These are phyloP conservation scores for Micropoecilia bifurca DNA, from an alignment of 2,797 vertebrate species.

Conservation along the genomic window DNA sequence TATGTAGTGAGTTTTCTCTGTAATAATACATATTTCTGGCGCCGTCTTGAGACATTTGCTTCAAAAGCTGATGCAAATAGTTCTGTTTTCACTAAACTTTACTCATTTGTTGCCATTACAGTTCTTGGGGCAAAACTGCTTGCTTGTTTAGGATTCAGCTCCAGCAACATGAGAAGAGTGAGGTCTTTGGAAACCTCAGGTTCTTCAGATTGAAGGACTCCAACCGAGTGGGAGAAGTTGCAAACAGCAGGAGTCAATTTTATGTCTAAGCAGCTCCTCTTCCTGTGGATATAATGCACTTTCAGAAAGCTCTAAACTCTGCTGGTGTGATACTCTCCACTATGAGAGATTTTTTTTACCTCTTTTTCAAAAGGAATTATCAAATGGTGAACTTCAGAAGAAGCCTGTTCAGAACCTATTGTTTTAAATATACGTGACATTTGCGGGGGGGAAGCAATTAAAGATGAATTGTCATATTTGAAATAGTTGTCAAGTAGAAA, in stretches of 20 bases:
- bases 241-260: constrained; percentile 74
- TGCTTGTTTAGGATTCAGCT: constrained; percentile 58
- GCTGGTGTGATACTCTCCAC: constrained; percentile 51
- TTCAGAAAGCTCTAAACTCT: constrained; percentile 57
- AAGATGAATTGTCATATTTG: constrained; percentile 1
- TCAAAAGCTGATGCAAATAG: constrained; percentile 47
- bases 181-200: constrained; percentile 60
- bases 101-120: constrained; percentile 31
- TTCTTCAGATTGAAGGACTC: constrained; percentile 68
- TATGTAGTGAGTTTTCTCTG: background rate
- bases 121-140: constrained; percentile 17
- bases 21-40: constrained; percentile 7
- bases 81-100: constrained; percentile 34
- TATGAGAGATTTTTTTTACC: constrained; percentile 41
- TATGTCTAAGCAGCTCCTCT: constrained; percentile 69
- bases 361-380: constrained; percentile 28
- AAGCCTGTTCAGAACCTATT: constrained; percentile 36
- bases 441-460: background rate
- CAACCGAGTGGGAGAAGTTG: constrained; percentile 72
- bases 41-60: constrained; percentile 31
- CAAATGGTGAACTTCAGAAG: constrained; percentile 21
- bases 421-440: constrained; percentile 3
- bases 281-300: constrained; percentile 66
- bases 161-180: constrained; percentile 31
- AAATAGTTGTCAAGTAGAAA: constrained; percentile 3